Evolutionary conservation across 2,888 invertebrate genomes (phyloP), one percentile per base, ranked within the genome.

Genomic region (Apodemia zela): DNA sequence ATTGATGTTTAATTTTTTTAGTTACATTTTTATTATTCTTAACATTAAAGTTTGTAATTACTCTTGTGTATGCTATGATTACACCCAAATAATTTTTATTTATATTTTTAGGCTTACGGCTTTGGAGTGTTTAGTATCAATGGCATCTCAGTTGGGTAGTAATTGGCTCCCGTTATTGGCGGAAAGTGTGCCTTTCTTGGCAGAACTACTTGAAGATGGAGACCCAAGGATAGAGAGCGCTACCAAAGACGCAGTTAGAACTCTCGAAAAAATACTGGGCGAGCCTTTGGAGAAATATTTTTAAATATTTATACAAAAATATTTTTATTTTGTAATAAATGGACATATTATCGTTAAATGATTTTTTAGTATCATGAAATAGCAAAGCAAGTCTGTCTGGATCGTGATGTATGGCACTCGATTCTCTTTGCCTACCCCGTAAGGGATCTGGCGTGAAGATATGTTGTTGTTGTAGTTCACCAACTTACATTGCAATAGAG

Each of bases 131-230:
- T 87, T 97, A 70, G 95, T 96, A 62, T 95, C 95, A 71, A 94
- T 98, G 75, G 97, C 97, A 3, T 93, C 94, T 60, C 97, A 96
- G 78, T 89, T 98, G 1, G 97, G 97, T 3, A 97, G 97, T 80
- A 97, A 97, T 77, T 98, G 97, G 87, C 93, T 97, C 72, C 95
- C 97, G 0, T 92, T 98, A 0, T 84, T 98, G 61, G 98, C 98
- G 0, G 98, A 99, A 80, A 97, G 98, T 5, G 96, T 98, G 67
- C 98, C 98, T 0, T 98, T 98, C 93, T 90, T 99, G 45, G 97
- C 98, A 0, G 98, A 99, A 80, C 90, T 99, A 17, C 92, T 98
- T 72, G 98, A 98, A 92, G 98, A 97, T 77, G 97, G 97, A 69
- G 96, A 96, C 69, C 94, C 95, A 69, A 93, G 92, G 42, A 97